These are phyloP conservation scores for Leptinotarsa defecta DNA, from an alignment of 1,140 invertebrate genomes.

Conservation along the genomic window DNA sequence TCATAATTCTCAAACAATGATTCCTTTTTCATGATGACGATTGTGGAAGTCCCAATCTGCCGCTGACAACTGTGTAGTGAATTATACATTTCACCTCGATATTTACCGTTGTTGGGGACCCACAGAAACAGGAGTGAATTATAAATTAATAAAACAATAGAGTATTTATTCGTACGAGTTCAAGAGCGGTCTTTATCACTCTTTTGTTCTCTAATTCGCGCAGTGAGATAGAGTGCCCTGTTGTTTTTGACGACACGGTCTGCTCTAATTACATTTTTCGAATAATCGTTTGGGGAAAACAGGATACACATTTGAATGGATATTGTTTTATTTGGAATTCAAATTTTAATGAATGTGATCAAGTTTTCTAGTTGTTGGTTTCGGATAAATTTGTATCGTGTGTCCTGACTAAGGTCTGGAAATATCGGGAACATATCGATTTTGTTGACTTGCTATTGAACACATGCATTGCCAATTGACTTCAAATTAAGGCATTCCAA, in stretches of 20 bases:
- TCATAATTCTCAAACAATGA: too few species aligned
- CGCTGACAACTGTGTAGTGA: neutral
- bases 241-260: neutral
- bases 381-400: too few species aligned
- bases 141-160: slow-evolving; percentile 2
- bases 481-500: too few species aligned
- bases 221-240: neutral
- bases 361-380: too few species aligned
- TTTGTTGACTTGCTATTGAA: too few species aligned
- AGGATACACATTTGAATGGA: too few species aligned
- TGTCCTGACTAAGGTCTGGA: too few species aligned
- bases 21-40: neutral
- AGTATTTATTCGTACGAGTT: slow-evolving; percentile 1
- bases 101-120: neutral
- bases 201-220: neutral
- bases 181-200: neutral
- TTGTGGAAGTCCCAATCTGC: neutral
- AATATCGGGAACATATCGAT: too few species aligned
- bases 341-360: too few species aligned
- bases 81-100: neutral
- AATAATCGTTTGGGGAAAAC: neutral
- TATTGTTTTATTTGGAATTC: too few species aligned
- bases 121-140: neutral
- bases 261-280: slow-evolving; percentile 3
- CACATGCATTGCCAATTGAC: too few species aligned